Conservation (phyloP, 1,140 invertebrate genomes). For the Delia radicum region DNA sequence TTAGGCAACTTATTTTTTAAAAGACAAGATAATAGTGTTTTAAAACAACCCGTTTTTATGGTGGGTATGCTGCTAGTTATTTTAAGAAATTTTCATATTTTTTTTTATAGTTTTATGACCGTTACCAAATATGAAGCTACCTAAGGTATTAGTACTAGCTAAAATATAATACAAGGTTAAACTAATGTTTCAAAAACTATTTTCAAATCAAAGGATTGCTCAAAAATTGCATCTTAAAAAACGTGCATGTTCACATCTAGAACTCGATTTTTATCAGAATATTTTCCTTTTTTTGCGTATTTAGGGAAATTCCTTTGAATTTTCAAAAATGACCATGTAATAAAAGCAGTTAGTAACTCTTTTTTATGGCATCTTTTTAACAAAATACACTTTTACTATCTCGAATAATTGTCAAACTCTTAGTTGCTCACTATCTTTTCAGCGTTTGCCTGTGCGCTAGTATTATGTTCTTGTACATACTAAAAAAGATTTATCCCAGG, state of each 20-base stretch:
- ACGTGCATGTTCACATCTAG: background rate
- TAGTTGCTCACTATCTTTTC: no score
- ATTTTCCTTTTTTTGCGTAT: background rate
- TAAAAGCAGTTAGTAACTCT: conserved; percentile 20
- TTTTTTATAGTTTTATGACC: background rate
- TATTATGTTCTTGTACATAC: background rate
- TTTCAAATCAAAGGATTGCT: conserved; percentile 26
- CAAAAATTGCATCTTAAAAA: conserved; percentile 29
- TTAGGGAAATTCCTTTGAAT: background rate
- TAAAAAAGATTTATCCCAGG: background rate
- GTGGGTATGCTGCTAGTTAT: no score
- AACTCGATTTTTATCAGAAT: background rate
- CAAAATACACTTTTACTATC: no score
- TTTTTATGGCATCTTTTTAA: conserved; percentile 19
- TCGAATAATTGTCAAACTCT: background rate
- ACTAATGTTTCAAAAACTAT: background rate
- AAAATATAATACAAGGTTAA: background rate
- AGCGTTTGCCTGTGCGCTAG: background rate
- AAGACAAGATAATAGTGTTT: no score
- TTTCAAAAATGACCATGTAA: background rate
- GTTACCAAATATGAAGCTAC: background rate
- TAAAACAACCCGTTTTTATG: no score
- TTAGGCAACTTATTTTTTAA: no score
- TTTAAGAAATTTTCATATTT: background rate
- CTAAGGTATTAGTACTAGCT: background rate